Evolutionary conservation across 2,888 invertebrate genomes (phyloP), one percentile per base, ranked within the genome.

Genomic region (Thumatha senex): DNA sequence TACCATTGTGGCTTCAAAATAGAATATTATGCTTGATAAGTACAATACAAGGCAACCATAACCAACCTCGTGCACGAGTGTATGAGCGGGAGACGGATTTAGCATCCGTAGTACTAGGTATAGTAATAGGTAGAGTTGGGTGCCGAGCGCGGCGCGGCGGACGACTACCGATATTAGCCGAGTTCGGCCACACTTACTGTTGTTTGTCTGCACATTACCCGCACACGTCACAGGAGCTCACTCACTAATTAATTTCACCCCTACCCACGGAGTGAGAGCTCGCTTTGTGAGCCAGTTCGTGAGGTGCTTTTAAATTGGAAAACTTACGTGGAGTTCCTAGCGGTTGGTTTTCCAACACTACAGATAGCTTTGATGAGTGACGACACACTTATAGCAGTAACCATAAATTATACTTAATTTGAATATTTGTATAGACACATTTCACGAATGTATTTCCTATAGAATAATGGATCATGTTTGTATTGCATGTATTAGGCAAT

Each of bases 281-380:
- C 18, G 39, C 39, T n/a, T 24, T 39, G 39, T 18, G 15, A 38
- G 40, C 12, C n/a, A 15, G 29, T 30, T 9, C 9, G 46, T 40
- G 40, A 30, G 54, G 43, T 34, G 45, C 36, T 53, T 58, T 40
- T 53, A 56, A 56, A 64, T 61, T 56, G 49, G 52, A 53, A 61
- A 64, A 56, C 52, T 63, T 61, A 30, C 11, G 31, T 18, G 8
- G 34, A 4, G 33, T 40, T 18, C 14, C 40, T n/a, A 13, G 9
- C 5, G 24, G 49, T 42, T 50, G 44, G 54, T 44, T 47, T 29
- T 39, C 13, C 31, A 33, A 24, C 42, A 18, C 14, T 46, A 33
- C 41, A 46, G 40, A 40, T 44, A 46, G 54, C 53, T 38, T 38
- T 33, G 29, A 24, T 38, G 40, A 44, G 50, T 58, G 64, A 61